Percentiles rank a stretch among this genome's conserved stretches.
phyloP scores from a whole-genome alignment of 2,797 vertebrate genomes.

The Vipera ursinii region DNA sequence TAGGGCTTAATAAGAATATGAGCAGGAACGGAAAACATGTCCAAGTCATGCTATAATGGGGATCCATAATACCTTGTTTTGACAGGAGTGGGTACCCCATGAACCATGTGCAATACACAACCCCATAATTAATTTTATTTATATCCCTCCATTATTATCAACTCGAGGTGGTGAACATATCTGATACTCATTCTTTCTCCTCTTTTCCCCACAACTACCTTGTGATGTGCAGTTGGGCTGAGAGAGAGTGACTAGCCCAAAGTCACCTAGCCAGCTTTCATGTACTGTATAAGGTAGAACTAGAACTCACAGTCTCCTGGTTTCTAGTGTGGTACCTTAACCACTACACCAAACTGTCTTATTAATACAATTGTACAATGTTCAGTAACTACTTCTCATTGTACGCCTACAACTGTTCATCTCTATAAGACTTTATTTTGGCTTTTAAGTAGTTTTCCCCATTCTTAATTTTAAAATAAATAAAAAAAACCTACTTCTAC shows the following conservation, averaged over 20 bases:
- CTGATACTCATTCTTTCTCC: neutral
- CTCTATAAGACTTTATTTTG: neutral
- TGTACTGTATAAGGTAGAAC: neutral
- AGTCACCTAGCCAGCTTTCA: neutral
- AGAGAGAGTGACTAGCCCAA: neutral
- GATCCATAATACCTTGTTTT: neutral
- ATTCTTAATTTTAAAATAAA: neutral
- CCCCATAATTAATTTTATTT: neutral
- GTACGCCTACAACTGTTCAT: neutral
- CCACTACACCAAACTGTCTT: neutral
- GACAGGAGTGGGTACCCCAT: neutral
- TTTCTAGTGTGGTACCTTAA: neutral
- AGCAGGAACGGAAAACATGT: neutral
- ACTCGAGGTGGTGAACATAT: neutral
- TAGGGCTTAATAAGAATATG: neutral
- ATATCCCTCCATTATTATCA: neutral
- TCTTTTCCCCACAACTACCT: neutral
- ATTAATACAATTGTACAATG: neutral
- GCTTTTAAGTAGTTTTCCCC: neutral
- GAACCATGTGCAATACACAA: neutral
- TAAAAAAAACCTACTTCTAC: neutral
- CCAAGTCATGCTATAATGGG: neutral
- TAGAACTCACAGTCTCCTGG: neutral
- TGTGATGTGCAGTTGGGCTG: neutral
- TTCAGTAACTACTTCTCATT: neutral